A percentile compares a stretch with the other conserved stretches of the same genome.
These are phyloP conservation scores for Agapornis roseicollis DNA, from an alignment of 2,113 vertebrate genomes.

Conservation along the genomic window DNA sequence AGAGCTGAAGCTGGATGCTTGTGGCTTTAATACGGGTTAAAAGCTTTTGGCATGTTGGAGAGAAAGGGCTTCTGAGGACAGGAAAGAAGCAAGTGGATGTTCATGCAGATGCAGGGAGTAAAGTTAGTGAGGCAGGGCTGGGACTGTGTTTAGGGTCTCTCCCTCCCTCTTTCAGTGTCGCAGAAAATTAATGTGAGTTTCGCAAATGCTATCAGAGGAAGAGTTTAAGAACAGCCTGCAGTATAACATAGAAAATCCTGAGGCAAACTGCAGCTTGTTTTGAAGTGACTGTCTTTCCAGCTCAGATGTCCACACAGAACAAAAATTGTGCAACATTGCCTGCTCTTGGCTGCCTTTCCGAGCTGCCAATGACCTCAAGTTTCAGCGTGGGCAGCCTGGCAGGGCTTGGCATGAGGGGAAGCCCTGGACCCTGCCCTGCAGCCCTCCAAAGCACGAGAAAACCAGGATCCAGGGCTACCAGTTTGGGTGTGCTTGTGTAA, in stretches of 20 bases:
- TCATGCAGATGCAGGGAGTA: background rate
- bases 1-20: background rate
- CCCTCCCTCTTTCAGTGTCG: background rate
- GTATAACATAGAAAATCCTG: background rate
- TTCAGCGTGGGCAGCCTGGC: background rate
- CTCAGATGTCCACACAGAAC: background rate
- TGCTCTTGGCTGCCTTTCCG: background rate
- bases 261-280: constrained; percentile 39
- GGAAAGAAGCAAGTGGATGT: background rate
- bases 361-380: background rate
- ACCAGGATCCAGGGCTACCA: background rate
- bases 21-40: background rate
- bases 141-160: constrained; percentile 9
- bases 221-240: constrained; percentile 28
- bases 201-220: background rate
- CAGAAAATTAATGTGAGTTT: constrained; percentile 12
- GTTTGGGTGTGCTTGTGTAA: background rate
- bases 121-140: background rate
- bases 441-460: background rate
- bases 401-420: background rate
- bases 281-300: constrained; percentile 19
- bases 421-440: background rate
- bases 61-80: constrained; percentile 22
- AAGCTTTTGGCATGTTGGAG: background rate
- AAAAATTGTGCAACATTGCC: background rate